Base-by-base conservation (phyloP, 2,113 vertebrate genomes). In the Urocynchramus pylzowi region DNA sequence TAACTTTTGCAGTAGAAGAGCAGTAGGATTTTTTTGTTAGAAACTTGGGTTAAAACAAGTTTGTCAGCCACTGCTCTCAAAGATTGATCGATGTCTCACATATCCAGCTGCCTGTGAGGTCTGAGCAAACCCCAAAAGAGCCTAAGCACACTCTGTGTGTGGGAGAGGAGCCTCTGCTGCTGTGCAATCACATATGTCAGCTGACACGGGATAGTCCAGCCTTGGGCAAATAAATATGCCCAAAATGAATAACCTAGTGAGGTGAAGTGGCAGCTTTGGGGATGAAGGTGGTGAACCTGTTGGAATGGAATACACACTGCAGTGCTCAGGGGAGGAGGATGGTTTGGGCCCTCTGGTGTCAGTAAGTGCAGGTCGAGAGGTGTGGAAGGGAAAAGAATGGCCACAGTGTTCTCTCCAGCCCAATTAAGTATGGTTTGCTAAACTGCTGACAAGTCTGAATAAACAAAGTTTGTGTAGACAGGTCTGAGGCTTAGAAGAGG, bases 21-120 rank as follows among this genome's bases (percentile, higher is more conserved):
- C 63, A 44, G 68, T 33, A 89, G 57, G 31, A 20, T 59, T 77
- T 74, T 54, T 76, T 81, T 39, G 50, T 69, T 49, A 69, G 52
- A 89, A 41, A 23, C 44, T 71, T 28, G 31, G 24, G 41, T 73
- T 86, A 73, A 91, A 88, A 86, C 20, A 70, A 56, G 64, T 78
- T 75, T 94, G 61, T 85, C 79, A 59, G 70, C 47, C 42, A 5
- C 82, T 75, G 53, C 78, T 85, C 49, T 57, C 84, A 82, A 80
- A 80, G 90, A 71, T 33, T 84, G 86, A 94, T 92, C 1, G 3
- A 63, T 13, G 37, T 83, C n/a, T 69, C 37, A 23, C 21, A 68
- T 65, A 74, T 37, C 70, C 69, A 92, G 81, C 97, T 97, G 92
- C 91, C 84, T 97, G 96, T 89, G 97, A 95, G 97, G 97, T 97